phyloP scores from a whole-genome alignment of 2,888 invertebrate genomes.

The Xanthia togata region DNA sequence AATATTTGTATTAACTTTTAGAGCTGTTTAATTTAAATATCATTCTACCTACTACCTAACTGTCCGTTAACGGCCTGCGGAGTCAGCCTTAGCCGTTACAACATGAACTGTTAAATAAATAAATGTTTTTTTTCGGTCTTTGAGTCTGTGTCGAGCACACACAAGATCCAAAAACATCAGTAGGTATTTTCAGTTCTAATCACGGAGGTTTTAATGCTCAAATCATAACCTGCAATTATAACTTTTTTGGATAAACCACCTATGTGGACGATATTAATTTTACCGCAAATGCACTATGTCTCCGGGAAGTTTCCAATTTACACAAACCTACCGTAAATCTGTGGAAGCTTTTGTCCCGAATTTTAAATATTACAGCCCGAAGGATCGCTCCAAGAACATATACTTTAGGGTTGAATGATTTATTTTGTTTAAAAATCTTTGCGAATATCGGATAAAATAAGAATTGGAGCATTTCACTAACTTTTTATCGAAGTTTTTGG shows the following conservation, averaged over 20 bases:
- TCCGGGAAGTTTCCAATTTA: conserved; percentile 85
- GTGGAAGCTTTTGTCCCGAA: conserved; percentile 78
- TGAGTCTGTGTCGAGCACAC: no score
- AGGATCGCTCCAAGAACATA: conserved; percentile 70
- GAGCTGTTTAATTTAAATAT: no score
- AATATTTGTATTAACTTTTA: no score
- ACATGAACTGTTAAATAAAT: no score
- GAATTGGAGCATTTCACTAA: background rate
- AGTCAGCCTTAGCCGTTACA: no score
- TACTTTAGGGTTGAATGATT: conserved; percentile 79
- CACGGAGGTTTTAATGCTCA: background rate
- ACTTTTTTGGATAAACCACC: conserved; percentile 33
- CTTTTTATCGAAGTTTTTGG: conserved; percentile 8
- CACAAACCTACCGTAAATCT: conserved; percentile 85
- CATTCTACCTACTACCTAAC: no score
- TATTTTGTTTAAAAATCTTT: conserved; percentile 69
- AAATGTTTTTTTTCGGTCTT: no score
- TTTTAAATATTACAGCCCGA: conserved; percentile 82
- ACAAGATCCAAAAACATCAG: background rate
- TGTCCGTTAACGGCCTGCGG: no score
- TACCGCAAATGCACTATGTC: conserved; percentile 77
- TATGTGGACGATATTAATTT: conserved; percentile 73
- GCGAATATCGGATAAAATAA: conserved; percentile 23
- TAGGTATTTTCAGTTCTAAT: background rate
- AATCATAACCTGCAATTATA: background rate